These are phyloP conservation scores for Nicator chloris DNA, from an alignment of 2,113 vertebrate species.

Conservation along the genomic window DNA sequence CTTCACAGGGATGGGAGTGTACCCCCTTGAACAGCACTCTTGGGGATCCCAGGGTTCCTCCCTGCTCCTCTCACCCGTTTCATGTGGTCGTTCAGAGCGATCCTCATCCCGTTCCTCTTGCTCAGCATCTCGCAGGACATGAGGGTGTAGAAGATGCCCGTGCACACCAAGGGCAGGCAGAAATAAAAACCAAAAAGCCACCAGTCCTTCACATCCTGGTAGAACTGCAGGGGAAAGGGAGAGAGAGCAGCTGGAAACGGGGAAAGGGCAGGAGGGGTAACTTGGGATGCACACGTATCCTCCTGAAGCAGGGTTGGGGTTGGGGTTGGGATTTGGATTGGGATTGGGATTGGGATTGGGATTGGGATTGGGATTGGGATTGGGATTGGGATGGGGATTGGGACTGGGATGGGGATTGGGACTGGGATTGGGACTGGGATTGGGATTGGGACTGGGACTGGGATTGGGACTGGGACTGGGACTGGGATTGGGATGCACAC, in stretches of 20 bases:
- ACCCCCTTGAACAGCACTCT: not conserved
- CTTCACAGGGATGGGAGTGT: not conserved
- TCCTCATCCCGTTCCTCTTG: slow-evolving; percentile 86
- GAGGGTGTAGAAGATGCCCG: slow-evolving; percentile 87
- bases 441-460: too few relatives aligned
- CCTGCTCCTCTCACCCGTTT: slow-evolving; percentile 76
- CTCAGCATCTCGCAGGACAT: slow-evolving; percentile 92
- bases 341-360: not conserved
- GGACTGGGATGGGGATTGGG: not conserved
- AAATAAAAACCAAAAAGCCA: slow-evolving; percentile 93
- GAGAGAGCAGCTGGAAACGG: not conserved
- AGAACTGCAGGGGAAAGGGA: slow-evolving; percentile 71
- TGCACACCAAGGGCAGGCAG: slow-evolving; percentile 87
- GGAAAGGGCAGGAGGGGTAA: not conserved
- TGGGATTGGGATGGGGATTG: too few relatives aligned
- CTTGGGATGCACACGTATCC: not conserved
- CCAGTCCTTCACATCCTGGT: slow-evolving; percentile 86
- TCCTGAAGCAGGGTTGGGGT: slow-evolving; percentile 55
- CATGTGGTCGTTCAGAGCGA: slow-evolving; percentile 91
- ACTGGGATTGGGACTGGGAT: not conserved
- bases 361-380: not conserved
- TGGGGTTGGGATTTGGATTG: not conserved
- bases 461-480: not conserved
- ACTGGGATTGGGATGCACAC: not conserved
- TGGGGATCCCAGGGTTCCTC: not conserved